Evolutionary conservation across 2,888 invertebrate species (phyloP).

Genomic region (Plebejus melissa): DNA sequence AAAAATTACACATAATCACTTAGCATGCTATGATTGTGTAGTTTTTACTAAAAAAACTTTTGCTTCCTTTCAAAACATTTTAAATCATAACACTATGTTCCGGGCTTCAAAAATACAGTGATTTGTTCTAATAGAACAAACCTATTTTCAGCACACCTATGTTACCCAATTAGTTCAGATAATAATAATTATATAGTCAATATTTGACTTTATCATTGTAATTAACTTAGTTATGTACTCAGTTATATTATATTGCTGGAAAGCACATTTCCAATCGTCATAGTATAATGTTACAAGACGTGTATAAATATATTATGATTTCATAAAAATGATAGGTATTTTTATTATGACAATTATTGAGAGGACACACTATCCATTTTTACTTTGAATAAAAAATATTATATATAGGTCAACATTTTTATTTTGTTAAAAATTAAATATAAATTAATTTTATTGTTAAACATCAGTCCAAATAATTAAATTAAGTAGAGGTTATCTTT

Average conservation of each 20-base stretch:
- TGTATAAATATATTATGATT: background rate
- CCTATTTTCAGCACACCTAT: background rate
- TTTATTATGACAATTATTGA: background rate
- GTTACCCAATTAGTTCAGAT: too few species aligned
- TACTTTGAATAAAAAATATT: background rate
- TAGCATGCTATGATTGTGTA: too few species aligned
- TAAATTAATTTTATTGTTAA: conserved; percentile 22
- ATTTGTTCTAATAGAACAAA: background rate
- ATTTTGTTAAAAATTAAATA: conserved; percentile 15
- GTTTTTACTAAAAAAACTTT: too few species aligned
- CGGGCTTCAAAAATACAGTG: background rate
- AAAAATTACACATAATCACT: too few species aligned
- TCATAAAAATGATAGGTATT: background rate
- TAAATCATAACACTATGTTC: background rate
- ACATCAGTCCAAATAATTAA: conserved; percentile 26
- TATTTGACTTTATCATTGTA: background rate
- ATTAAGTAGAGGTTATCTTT: conserved; percentile 14
- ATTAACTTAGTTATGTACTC: too few species aligned
- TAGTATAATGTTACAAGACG: background rate
- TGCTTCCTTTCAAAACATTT: too few species aligned
- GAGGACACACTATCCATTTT: background rate
- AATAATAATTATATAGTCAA: too few species aligned
- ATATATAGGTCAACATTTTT: conserved; percentile 18
- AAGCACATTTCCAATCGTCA: background rate
- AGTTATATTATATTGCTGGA: background rate